Conservation (phyloP, 1,140 invertebrate genomes). For the Drosophila kurseongensis region DNA sequence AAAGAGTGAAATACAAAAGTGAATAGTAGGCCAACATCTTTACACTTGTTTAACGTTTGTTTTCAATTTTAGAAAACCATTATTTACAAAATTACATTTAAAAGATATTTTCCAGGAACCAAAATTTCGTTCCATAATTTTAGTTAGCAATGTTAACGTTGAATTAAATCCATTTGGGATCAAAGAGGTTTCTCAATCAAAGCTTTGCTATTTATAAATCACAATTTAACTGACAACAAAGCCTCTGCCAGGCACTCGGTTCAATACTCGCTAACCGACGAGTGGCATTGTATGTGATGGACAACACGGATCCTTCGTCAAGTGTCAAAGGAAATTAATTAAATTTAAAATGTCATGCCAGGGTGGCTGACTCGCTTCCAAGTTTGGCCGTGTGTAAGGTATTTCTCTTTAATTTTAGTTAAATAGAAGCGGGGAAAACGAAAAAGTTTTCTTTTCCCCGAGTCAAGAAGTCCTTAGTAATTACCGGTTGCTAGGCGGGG, state of each 20-base stretch:
- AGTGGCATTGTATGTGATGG: slow-evolving; percentile 19
- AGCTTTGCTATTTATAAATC: slow-evolving; percentile 6
- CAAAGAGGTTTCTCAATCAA: background rate
- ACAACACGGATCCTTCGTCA: slow-evolving; percentile 39
- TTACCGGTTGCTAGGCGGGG: slow-evolving; percentile 37
- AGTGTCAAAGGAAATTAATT: slow-evolving; percentile 61
- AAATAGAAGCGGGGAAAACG: slow-evolving; percentile 40
- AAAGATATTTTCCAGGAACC: background rate
- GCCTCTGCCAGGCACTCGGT: slow-evolving; percentile 4
- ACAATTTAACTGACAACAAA: background rate
- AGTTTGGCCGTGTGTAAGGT: slow-evolving; percentile 21
- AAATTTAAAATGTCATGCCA: slow-evolving; percentile 38
- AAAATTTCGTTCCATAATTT: no score
- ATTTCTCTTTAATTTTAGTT: slow-evolving; percentile 34
- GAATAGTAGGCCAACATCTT: slow-evolving; percentile 1
- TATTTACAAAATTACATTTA: background rate
- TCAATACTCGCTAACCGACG: slow-evolving; percentile 9
- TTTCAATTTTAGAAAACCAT: background rate
- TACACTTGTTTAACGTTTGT: no score
- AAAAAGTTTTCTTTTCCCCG: slow-evolving; percentile 1
- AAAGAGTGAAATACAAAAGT: background rate
- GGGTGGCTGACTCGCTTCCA: slow-evolving; percentile 7
- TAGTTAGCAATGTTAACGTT: no score
- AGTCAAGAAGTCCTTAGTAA: slow-evolving; percentile 33
- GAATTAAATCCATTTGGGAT: background rate